These are phyloP conservation scores for Epinephelus lanceolatus DNA, from an alignment of 2,113 vertebrate genomes.

Conservation along the genomic window DNA sequence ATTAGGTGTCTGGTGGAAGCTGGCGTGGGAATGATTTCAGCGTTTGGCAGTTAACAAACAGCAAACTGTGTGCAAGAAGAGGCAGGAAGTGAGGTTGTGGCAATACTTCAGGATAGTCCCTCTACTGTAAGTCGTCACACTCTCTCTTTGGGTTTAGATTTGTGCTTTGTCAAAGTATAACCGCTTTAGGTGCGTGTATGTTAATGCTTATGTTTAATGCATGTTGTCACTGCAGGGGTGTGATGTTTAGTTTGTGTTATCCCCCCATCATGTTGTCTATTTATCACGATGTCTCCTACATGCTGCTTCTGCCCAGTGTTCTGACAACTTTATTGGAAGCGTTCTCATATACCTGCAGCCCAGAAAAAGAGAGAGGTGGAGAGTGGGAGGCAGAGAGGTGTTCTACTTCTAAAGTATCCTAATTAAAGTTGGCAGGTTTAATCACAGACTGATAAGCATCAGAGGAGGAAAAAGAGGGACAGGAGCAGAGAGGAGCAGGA, in stretches of 20 bases:
- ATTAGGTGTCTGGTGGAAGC: slow-evolving; percentile 14
- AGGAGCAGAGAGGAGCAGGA: slow-evolving; percentile 10
- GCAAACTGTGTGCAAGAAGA: slow-evolving; percentile 7
- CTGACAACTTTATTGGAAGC: slow-evolving; percentile 59
- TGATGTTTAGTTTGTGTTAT: slow-evolving; percentile 25
- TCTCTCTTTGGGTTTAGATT: not conserved
- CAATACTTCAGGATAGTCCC: not conserved
- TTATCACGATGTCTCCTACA: slow-evolving; percentile 21
- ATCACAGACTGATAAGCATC: slow-evolving; percentile 66
- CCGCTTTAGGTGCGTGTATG: not conserved
- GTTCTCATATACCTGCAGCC: slow-evolving; percentile 59
- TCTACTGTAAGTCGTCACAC: not conserved
- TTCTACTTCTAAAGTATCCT: slow-evolving; percentile 52
- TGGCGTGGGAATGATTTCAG: slow-evolving; percentile 10
- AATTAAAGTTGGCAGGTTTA: slow-evolving; percentile 75
- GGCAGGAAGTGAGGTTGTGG: not conserved
- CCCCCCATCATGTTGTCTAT: not conserved
- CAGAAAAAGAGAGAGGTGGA: slow-evolving; percentile 28
- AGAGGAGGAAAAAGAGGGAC: slow-evolving; percentile 17
- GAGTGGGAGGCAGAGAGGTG: slow-evolving; percentile 47
- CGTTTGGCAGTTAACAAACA: slow-evolving; percentile 11
- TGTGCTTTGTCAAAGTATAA: not conserved
- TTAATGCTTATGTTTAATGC: slow-evolving; percentile 22
- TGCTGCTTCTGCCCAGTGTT: slow-evolving; percentile 19
- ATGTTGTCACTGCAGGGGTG: not conserved